phyloP scores from a whole-genome alignment of 2,113 vertebrate species.

The Tragelaphus scriptus region DNA sequence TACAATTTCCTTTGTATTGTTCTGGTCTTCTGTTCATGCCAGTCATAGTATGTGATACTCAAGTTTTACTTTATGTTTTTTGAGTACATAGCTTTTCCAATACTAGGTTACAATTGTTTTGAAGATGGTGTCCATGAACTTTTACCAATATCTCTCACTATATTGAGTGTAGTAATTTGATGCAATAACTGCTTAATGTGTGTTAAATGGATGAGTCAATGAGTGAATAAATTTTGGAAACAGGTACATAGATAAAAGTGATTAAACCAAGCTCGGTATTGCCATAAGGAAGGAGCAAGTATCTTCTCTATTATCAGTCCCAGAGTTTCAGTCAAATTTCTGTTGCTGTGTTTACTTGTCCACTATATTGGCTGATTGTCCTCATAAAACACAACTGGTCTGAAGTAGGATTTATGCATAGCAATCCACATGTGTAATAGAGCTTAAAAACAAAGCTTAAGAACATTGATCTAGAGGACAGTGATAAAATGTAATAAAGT shows the following conservation, averaged over 20 bases:
- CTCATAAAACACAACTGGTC: background rate
- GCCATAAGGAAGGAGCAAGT: background rate
- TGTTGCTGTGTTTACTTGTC: background rate
- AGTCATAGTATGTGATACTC: background rate
- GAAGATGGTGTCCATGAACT: background rate
- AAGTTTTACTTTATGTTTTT: background rate
- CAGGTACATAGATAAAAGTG: conserved; percentile 4
- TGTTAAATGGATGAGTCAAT: background rate
- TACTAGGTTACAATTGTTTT: background rate
- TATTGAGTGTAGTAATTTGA: background rate
- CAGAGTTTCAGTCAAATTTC: background rate
- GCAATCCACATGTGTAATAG: background rate
- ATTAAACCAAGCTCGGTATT: background rate
- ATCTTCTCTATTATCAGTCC: background rate
- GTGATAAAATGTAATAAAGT: conserved; percentile 14
- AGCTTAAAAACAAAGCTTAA: conserved; percentile 30
- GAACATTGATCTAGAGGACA: conserved; percentile 7
- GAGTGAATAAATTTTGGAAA: conserved; percentile 33
- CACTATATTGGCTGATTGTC: background rate
- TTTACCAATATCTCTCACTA: background rate
- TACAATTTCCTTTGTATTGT: background rate
- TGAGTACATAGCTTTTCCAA: background rate
- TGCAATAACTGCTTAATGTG: background rate
- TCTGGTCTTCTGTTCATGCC: background rate
- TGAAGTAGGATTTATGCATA: conserved; percentile 31